Percentiles rank a stretch among this genome's conserved stretches.
phyloP scores from a whole-genome alignment of 2,113 vertebrate species.

The Dasyornis broadbenti region DNA sequence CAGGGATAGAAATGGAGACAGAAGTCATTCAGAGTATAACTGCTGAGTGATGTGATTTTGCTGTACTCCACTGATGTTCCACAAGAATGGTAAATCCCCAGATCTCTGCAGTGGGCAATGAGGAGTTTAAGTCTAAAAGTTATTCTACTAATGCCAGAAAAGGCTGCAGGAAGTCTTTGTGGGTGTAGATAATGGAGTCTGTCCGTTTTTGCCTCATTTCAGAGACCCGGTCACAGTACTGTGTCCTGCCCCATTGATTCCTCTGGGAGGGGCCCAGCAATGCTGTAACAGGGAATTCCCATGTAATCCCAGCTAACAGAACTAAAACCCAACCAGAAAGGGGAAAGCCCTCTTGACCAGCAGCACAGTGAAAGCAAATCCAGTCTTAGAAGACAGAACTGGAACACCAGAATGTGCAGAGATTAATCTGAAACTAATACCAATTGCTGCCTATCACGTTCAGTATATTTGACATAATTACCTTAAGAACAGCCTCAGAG shows the following conservation, averaged over 20 bases:
- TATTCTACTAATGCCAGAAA: neutral
- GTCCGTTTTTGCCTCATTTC: neutral
- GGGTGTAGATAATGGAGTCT: neutral
- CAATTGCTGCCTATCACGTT: slow-evolving; percentile 45
- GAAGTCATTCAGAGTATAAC: neutral
- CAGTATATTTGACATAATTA: slow-evolving; percentile 66
- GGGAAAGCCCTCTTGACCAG: neutral
- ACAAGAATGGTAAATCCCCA: neutral
- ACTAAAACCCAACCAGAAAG: neutral
- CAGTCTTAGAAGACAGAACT: slow-evolving; percentile 12
- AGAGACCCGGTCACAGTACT: neutral
- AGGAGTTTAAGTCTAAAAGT: neutral
- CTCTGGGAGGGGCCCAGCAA: neutral
- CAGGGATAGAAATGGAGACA: neutral
- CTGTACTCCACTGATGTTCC: neutral
- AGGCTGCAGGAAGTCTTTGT: neutral
- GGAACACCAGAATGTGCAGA: slow-evolving; percentile 44
- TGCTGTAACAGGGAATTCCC: neutral
- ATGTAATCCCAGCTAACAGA: neutral
- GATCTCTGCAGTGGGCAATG: neutral
- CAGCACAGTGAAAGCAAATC: neutral
- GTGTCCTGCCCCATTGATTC: neutral
- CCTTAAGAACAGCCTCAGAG: slow-evolving; percentile 62
- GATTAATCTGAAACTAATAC: slow-evolving; percentile 65
- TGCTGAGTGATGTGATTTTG: slow-evolving; percentile 1